Base-by-base conservation (phyloP, 2,888 invertebrate species). In the Pyrochroa serraticornis region DNA sequence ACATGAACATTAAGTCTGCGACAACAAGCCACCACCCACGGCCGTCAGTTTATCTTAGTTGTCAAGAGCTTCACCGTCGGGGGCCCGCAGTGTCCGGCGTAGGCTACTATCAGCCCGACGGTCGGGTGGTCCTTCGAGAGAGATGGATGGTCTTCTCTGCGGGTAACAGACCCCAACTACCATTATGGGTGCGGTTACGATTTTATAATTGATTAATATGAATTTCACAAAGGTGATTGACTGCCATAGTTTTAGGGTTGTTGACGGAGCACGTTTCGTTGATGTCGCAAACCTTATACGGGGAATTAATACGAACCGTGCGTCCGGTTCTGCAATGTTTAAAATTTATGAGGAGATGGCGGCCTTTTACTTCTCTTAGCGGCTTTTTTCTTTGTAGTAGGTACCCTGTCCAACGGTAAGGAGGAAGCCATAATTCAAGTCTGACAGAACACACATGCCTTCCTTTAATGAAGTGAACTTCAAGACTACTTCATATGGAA, bases 1-100 rank as follows among this genome's bases (percentile, higher is more conserved):
- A 76, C 75, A 75, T 67, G 73, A 69, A 71, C 77, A 77, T 76
- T 77, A 77, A 73, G 72, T 72, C 73, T 66, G 75, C 75, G 76
- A 77, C 77, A 76, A 76, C 77, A 75, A 72, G 75, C 75, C 76
- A 75, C 78, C 78, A 78, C 78, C 78, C 78, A 78, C 78, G 72
- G 77, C 62, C 64, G 71, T 73, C 75, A 73, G 76, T 78, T 77
- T 77, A 77, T 77, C 78, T 77, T 69, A 52, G 70, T 72, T 71
- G 72, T 74, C 74, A 71, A 71, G 74, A 72, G 62, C 70, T 63
- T 72, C 75, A 65, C 75, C 62, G 75, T 74, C 72, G 76, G 75
- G 72, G 76, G 73, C 69, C 70, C 58, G 62, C 66, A 61, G 57
- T 67, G 70, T 70, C 68, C 71, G 62, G 65, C 66, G 68, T 67